Evolutionary conservation across 2,888 invertebrate species (phyloP).

Genomic region (Iselma pallidipennis): DNA sequence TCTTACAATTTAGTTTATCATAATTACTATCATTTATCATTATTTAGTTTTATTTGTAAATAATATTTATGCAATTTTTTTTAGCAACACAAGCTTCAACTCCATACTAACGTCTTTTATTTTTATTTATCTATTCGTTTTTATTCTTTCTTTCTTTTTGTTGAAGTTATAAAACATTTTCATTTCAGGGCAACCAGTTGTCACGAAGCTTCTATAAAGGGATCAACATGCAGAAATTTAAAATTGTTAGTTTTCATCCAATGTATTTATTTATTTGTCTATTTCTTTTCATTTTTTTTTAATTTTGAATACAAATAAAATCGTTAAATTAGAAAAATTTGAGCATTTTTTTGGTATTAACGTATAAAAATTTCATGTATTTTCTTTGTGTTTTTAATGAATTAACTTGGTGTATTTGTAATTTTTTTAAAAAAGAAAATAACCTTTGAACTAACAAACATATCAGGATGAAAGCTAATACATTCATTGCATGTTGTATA

Average conservation of each 20-base stretch:
- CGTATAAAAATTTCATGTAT: conserved; percentile 6
- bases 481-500: conserved; percentile 32
- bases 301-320: neutral
- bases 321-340: neutral
- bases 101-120: conserved; percentile 21
- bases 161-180: conserved; percentile 25
- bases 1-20: neutral
- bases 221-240: conserved; percentile 19
- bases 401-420: conserved; percentile 3
- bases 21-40: conserved; percentile 1
- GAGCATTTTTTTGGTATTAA: neutral
- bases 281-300: conserved; percentile 4
- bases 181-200: conserved; percentile 39
- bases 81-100: conserved; percentile 19
- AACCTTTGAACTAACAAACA: conserved; percentile 10
- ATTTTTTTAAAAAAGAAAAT: neutral
- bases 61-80: conserved; percentile 10
- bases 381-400: conserved; percentile 3
- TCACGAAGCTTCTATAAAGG: conserved; percentile 37
- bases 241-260: conserved; percentile 36
- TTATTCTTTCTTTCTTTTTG: neutral
- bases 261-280: conserved; percentile 21
- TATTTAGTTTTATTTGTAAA: conserved; percentile 4
- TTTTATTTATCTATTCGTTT: conserved; percentile 6
- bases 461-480: conserved; percentile 34